phyloP scores from a whole-genome alignment of 2,113 vertebrate species.

The Otis tarda region DNA sequence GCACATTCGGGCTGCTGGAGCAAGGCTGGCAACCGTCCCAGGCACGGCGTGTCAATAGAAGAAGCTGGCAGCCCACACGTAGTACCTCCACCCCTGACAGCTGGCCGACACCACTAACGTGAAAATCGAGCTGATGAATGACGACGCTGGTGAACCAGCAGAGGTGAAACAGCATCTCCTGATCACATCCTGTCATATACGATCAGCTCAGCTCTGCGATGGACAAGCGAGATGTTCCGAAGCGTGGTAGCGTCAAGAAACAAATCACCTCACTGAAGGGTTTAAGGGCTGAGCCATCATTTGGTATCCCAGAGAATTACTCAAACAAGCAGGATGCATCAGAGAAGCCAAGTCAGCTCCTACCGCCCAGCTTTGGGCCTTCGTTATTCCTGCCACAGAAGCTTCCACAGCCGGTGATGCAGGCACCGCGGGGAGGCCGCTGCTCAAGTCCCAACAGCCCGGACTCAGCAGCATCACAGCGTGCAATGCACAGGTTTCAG shows the following conservation, averaged over 20 bases:
- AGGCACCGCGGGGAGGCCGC: neutral
- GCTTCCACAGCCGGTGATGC: fast-evolving
- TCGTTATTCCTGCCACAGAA: fast-evolving
- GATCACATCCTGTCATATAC: neutral
- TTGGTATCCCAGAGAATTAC: neutral
- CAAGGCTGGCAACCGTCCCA: neutral
- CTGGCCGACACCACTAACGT: neutral
- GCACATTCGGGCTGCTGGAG: neutral
- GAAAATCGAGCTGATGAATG: neutral
- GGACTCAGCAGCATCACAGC: fast-evolving
- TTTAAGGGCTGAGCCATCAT: neutral
- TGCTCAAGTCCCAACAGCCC: neutral
- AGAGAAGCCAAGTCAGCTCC: neutral
- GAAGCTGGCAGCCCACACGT: neutral
- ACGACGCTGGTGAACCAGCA: neutral
- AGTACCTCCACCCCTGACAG: neutral
- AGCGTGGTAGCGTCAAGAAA: fast-evolving
- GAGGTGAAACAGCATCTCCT: neutral
- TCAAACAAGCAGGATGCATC: neutral
- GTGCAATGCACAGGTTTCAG: neutral
- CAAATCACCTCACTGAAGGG: neutral
- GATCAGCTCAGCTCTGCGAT: fast-evolving
- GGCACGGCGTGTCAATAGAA: neutral
- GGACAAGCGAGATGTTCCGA: neutral
- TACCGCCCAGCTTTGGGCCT: neutral